Base-by-base conservation (phyloP, 1,140 invertebrate species). In the Andrena cerasifolii region DNA sequence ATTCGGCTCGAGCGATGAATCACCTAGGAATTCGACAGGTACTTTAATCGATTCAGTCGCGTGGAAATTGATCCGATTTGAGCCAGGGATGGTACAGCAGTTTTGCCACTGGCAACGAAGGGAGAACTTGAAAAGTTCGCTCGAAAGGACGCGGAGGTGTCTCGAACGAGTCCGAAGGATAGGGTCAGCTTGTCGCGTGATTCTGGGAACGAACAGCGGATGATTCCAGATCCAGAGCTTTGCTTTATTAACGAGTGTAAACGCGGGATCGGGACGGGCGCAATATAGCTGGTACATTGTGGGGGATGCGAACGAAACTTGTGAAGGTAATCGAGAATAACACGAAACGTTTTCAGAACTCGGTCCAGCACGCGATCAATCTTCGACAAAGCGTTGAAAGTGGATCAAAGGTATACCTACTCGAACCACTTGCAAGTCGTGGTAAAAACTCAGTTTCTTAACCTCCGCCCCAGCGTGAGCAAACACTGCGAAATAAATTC, bases 131-230 rank as follows among this genome's bases (percentile, higher is more conserved):
- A 24, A n/a, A 43, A 56, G 49, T 33, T 65, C 2, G 18, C 3
- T 3, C 3, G 16, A 10, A 21, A 51, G 16, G 43, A 21, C 33
- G 21, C 4, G n/a, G 14, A 45, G 40, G 45, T 58, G 67, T 58
- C 40, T 58, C 28, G 63, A 36, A 58, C 10, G n/a, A 2, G 14
- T n/a, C 7, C 33, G 51, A 56, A 67, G 62, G 36, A 66, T 56
- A 56, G 62, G 62, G 12, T 56, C 40, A 43, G 40, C 8, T 26
- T 26, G 12, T 45, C 51, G 51, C 36, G 28, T 24, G 63, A 66
- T 26, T 54, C 2, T 3, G 36, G 24, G 21, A 62, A 73, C 70
- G 26, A 31, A 36, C 18, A 6, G 14, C 21, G 54, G 40, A 62
- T 33, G 49, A 70, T 59, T 43, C 14, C 3, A 47, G 47, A 53